These are phyloP conservation scores for Cephus spinipes DNA, from an alignment of 2,888 invertebrate genomes.

Conservation along the genomic window DNA sequence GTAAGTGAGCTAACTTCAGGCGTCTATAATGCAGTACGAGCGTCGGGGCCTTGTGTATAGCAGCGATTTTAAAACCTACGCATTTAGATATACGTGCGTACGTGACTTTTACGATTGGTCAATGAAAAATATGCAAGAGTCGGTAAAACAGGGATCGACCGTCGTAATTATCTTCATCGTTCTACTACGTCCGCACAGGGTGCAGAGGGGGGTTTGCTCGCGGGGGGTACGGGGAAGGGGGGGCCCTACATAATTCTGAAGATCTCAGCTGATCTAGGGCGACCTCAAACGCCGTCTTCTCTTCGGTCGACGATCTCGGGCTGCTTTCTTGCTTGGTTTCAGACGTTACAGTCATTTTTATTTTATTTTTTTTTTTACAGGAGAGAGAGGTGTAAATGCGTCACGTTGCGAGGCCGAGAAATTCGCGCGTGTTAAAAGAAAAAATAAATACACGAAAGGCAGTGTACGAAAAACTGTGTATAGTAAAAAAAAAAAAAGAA, in stretches of 20 bases:
- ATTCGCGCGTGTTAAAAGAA: constrained; percentile 13
- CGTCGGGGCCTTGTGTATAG: background rate
- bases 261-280: background rate
- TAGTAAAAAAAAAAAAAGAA: background rate
- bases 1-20: background rate
- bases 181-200: background rate
- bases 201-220: constrained; percentile 2
- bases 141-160: background rate
- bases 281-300: constrained; percentile 4
- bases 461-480: background rate
- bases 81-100: background rate
- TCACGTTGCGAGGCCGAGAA: constrained; percentile 47
- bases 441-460: background rate
- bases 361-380: constrained; percentile 31
- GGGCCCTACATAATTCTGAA: background rate
- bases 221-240: background rate
- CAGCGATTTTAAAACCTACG: background rate
- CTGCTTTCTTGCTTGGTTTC: constrained; percentile 6
- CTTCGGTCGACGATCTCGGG: constrained; percentile 5
- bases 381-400: constrained; percentile 56
- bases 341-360: background rate
- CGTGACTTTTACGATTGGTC: constrained; percentile 1
- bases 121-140: background rate
- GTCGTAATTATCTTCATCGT: background rate
- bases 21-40: background rate